A percentile compares a stretch with the other conserved stretches of the same genome.
phyloP scores from a whole-genome alignment of 2,113 vertebrate species.

The Ciconia maguari region DNA sequence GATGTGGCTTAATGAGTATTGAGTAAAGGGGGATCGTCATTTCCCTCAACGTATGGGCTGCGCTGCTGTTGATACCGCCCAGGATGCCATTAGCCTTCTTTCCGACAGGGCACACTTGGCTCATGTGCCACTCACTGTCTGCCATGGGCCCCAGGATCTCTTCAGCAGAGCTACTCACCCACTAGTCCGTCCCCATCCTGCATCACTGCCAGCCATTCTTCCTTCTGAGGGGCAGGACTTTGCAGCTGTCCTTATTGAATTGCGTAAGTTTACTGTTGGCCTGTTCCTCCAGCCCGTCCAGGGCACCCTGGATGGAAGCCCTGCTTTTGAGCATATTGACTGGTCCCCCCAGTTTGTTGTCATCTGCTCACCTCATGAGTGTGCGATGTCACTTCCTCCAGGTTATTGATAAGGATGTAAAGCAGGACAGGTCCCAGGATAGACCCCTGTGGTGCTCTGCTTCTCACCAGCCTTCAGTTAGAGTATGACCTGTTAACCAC shows the following conservation, averaged over 20 bases:
- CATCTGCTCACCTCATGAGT: not conserved
- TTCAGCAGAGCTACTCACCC: not conserved
- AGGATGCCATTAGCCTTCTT: not conserved
- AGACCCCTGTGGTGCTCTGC: not conserved
- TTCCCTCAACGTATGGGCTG: not conserved
- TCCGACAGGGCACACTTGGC: not conserved
- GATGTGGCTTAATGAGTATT: not conserved
- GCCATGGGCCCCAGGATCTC: not conserved
- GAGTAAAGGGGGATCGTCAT: not conserved
- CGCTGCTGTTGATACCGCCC: fast-evolving
- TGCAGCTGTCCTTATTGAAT: not conserved
- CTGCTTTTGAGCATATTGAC: not conserved
- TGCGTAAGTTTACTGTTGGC: not conserved
- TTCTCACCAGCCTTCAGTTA: not conserved
- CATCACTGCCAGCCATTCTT: not conserved
- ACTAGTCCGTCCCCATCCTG: too few relatives aligned
- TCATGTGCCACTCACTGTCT: not conserved
- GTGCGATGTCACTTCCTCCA: not conserved
- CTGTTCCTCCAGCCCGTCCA: not conserved
- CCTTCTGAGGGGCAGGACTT: not conserved
- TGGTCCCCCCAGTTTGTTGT: not conserved
- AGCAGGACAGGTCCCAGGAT: not conserved
- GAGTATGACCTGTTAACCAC: not conserved
- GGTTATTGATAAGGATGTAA: not conserved
- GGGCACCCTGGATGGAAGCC: not conserved